Percentiles rank a stretch among this genome's conserved stretches.
These are phyloP conservation scores for Pocillopora damicornis DNA, from an alignment of 64 coral and sea anemone genomes.

Conservation along the genomic window DNA sequence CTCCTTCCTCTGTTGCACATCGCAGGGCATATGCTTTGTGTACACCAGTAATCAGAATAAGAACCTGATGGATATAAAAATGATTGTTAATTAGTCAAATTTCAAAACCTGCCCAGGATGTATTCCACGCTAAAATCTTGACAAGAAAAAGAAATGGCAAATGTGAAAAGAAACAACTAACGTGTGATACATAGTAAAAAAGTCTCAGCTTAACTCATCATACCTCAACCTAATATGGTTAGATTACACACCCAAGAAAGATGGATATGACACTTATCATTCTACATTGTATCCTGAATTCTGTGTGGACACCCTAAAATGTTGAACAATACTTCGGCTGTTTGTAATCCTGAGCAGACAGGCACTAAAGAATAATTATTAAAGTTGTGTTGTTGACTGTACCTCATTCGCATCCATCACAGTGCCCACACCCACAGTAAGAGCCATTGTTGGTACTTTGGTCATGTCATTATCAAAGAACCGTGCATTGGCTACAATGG, in stretches of 20 bases:
- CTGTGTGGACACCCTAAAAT: no score
- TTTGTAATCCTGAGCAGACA: not conserved
- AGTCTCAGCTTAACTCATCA: no score
- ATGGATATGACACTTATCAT: no score
- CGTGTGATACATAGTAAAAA: no score
- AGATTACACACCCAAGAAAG: no score
- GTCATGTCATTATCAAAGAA: constrained; percentile 89
- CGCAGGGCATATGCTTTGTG: constrained; percentile 85
- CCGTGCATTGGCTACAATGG: constrained; percentile 93
- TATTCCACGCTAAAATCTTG: not conserved
- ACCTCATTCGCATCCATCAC: constrained; percentile 98
- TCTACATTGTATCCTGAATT: no score
- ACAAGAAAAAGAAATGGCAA: no score
- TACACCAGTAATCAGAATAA: constrained; percentile 95
- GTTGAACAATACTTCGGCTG: no score
- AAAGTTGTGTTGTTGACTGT: not conserved
- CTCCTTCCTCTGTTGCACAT: constrained; percentile 80
- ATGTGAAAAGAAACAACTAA: no score
- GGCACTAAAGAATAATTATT: not conserved
- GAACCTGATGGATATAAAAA: constrained; percentile 56
- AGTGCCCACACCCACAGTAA: constrained; percentile 92
- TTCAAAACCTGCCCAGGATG: not conserved
- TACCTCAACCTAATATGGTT: no score
- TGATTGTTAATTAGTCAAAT: not conserved
- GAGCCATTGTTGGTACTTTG: constrained; percentile 84